Percentiles rank a stretch among this genome's conserved stretches.
Conservation (phyloP, 2,888 invertebrate genomes). For the Calameuta idolon region DNA sequence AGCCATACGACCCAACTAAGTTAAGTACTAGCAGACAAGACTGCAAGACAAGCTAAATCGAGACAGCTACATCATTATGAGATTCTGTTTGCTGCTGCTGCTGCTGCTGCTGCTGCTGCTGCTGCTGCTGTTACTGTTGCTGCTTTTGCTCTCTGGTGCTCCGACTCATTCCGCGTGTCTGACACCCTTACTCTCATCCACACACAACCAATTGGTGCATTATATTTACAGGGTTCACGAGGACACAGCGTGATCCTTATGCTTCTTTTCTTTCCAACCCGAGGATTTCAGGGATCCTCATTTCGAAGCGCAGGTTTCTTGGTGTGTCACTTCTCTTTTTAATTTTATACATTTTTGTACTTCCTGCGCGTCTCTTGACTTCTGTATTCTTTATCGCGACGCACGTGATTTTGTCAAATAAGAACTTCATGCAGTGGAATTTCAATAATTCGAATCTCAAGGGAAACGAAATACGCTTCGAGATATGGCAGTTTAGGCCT, state of each 20-base stretch:
- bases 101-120: not conserved
- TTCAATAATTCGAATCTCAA: too few relatives aligned
- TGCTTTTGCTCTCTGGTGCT: conserved; percentile 8
- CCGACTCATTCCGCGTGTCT: conserved; percentile 17
- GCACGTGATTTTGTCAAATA: too few relatives aligned
- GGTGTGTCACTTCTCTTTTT: not conserved
- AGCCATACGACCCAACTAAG: conserved; percentile 36
- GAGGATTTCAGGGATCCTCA: conserved; percentile 18
- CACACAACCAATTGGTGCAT: conserved; percentile 11
- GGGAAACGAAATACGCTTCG: too few relatives aligned
- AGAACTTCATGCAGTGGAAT: too few relatives aligned
- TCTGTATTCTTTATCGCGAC: too few relatives aligned
- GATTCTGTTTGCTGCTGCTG: conserved; percentile 23
- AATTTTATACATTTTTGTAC: not conserved
- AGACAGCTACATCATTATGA: conserved; percentile 52
- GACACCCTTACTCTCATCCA: conserved; percentile 15
- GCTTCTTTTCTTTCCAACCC: too few relatives aligned
- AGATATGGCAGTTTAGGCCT: too few relatives aligned
- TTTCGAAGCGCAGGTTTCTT: not conserved
- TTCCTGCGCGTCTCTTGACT: not conserved
- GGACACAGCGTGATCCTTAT: conserved; percentile 31
- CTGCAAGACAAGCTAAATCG: conserved; percentile 48
- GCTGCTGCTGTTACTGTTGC: conserved; percentile 5
- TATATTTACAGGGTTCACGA: conserved; percentile 16
- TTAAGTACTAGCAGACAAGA: conserved; percentile 43